Conservation (phyloP, 2,797 vertebrate genomes). For the Parotocinclus haroldoi region DNA sequence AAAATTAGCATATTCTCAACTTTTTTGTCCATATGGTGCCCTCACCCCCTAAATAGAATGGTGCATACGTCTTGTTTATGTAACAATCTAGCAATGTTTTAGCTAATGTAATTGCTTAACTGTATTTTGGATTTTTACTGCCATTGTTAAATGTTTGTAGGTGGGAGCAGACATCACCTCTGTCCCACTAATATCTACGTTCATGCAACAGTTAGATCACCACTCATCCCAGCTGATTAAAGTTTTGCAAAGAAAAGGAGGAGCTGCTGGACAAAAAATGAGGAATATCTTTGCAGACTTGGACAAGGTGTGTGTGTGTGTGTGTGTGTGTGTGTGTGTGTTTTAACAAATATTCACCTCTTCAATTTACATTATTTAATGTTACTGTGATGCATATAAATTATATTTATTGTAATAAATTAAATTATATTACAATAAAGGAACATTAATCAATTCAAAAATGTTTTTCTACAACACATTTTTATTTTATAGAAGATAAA, state of each 20-base stretch:
- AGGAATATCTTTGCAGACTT: background rate
- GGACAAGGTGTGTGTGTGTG: background rate
- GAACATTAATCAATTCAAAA: background rate
- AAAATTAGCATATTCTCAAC: too few species aligned
- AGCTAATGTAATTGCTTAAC: background rate
- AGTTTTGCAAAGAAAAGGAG: conserved; percentile 9
- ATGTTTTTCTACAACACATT: background rate
- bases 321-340: background rate
- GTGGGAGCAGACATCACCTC: conserved; percentile 31
- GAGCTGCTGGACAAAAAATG: background rate
- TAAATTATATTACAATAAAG: too few species aligned
- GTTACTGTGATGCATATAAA: too few species aligned
- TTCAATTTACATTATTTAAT: too few species aligned
- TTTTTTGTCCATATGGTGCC: too few species aligned
- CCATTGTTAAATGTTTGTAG: conserved; percentile 26
- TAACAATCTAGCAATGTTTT: too few species aligned
- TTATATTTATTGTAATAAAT: too few species aligned
- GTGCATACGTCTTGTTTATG: too few species aligned
- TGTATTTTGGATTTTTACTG: background rate
- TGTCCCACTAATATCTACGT: conserved; percentile 16
- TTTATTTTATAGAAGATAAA: background rate
- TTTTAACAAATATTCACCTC: too few species aligned
- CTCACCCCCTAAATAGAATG: too few species aligned
- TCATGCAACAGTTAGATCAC: conserved; percentile 22
- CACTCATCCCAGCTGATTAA: conserved; percentile 16